These are phyloP conservation scores for Empidonax alnorum DNA, from an alignment of 2,113 vertebrate species.

Conservation along the genomic window DNA sequence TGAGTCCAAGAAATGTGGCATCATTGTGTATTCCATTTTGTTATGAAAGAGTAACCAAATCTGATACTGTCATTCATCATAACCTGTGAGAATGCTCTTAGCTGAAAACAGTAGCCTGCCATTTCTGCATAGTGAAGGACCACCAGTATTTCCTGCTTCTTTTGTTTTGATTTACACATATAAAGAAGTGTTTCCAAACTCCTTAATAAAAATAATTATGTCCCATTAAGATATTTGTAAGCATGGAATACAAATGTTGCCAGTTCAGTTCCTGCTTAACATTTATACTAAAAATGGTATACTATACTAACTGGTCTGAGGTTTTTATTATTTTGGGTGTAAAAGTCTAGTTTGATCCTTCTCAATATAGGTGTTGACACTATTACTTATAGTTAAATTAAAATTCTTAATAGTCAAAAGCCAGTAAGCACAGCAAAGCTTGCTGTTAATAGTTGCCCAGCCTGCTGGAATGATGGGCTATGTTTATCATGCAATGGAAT, in stretches of 20 bases:
- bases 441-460: background rate
- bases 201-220: constrained; percentile 37
- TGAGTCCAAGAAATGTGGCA: background rate
- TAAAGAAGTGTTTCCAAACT: background rate
- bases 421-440: constrained; percentile 33
- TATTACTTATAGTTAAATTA: constrained; percentile 58
- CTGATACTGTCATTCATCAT: background rate
- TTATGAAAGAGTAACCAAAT: background rate
- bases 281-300: background rate
- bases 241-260: background rate
- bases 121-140: background rate
- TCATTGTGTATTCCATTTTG: background rate
- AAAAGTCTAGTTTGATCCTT: constrained; percentile 9
- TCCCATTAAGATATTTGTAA: constrained; percentile 3
- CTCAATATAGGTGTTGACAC: constrained; percentile 14
- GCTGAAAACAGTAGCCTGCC: background rate
- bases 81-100: background rate
- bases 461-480: constrained; percentile 1
- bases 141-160: background rate
- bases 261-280: constrained; percentile 14
- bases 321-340: constrained; percentile 1
- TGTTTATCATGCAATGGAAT: constrained; percentile 8
- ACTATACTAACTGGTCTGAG: background rate
- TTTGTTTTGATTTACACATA: background rate
- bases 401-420: constrained; percentile 45